Evolutionary conservation across 2,888 invertebrate genomes (phyloP), one percentile per base, ranked within the genome.

Genomic region (Drosophila mimetica): DNA sequence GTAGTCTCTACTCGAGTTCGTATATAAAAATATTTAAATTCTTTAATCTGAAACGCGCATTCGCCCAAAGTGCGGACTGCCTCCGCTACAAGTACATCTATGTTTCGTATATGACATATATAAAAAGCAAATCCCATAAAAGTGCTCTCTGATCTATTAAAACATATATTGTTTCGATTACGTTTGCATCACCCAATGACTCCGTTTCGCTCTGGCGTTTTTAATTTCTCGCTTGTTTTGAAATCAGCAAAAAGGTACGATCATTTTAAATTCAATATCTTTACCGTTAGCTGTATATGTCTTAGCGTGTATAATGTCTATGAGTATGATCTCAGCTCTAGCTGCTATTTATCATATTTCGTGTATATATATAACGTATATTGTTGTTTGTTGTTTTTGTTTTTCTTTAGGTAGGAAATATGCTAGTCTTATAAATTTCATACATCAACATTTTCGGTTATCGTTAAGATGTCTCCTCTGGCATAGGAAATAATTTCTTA

Each of bases 341-440:
- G 74, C 76, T 77, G 76, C 76, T 83, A 78, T 25, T 76, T 74
- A 61, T 69, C 58, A 70, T 69, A 77, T 74, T 57, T 51, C 37
- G 37, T 61, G 44, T 64, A 67, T 76, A 59, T 67, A 65, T 78
- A 69, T 77, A 81, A 74, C 76, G 70, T 77, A 70, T 84, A 69
- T 75, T 54, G 25, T 65, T 65, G 41, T 41, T 20, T 41, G 41
- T 61, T 52, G 13, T 16, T 65, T 30, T 30, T 16, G 32, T 13
- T 63, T 61, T 60, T 64, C 47, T 63, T 69, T 66, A 90, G 89
- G 89, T 89, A 89, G 89, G 89, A 90, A 88, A 89, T 89, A 79
- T 83, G 86, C 89, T 89, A 89, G 89, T 89, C 89, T 89, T 90
- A 88, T 90, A 83, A 89, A 89, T 89, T 89, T 89, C 89, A 90